Conservation (phyloP, 2,888 invertebrate species). For the Metellina segmentata region DNA sequence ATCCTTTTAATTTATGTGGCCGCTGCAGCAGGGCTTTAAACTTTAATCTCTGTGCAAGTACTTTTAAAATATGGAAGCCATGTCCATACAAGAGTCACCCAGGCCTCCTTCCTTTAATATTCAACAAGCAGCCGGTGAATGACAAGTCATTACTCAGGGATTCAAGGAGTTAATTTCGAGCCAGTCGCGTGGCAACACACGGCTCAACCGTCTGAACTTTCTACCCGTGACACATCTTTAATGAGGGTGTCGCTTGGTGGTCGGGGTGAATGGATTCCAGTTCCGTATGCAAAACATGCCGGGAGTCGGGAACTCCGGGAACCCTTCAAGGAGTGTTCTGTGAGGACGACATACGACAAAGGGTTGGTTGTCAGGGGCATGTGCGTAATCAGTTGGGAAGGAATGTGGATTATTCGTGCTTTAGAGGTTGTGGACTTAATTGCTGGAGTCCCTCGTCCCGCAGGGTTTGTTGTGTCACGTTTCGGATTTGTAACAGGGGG, state of each 20-base stretch:
- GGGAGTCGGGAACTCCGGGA: not conserved
- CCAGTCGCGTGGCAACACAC: not conserved
- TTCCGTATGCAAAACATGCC: conserved; percentile 15
- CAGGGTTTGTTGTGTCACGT: too few relatives aligned
- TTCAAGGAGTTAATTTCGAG: conserved; percentile 58
- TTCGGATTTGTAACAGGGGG: too few relatives aligned
- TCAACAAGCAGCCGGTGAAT: conserved; percentile 45
- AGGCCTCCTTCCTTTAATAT: conserved; percentile 20
- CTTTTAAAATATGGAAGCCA: conserved; percentile 15
- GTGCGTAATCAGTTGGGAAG: too few relatives aligned
- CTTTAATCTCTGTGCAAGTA: not conserved
- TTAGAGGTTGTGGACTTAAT: too few relatives aligned
- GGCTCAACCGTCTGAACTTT: conserved; percentile 45
- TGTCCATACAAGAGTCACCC: too few relatives aligned
- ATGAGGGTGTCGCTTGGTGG: conserved; percentile 22
- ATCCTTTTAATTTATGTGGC: conserved; percentile 22
- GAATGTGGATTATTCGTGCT: too few relatives aligned
- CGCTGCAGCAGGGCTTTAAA: not conserved
- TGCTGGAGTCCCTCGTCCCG: too few relatives aligned
- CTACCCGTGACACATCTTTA: conserved; percentile 31
- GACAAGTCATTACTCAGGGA: conserved; percentile 55
- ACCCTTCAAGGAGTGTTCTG: conserved; percentile 1
- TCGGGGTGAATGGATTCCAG: conserved; percentile 29
- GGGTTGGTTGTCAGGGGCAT: not conserved
- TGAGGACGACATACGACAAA: conserved; percentile 34